Evolutionary conservation across 2,113 vertebrate genomes (phyloP).

Genomic region (Anoplopoma fimbria): DNA sequence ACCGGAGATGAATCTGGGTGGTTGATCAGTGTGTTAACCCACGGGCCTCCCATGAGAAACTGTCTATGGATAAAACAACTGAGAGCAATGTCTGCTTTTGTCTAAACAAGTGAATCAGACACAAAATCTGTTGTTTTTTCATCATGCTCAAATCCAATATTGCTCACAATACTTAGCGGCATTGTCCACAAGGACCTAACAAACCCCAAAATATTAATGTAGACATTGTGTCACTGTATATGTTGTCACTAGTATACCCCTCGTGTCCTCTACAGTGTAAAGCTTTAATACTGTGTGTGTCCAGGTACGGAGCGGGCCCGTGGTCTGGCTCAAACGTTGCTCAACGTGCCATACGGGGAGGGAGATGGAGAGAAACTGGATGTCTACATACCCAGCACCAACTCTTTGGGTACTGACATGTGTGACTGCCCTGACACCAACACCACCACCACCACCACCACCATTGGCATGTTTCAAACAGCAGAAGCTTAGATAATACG

Average conservation of each 20-base stretch:
- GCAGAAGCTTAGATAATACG: not conserved
- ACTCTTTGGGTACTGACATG: slow-evolving; percentile 77
- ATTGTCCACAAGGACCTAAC: not conserved
- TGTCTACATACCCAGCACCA: slow-evolving; percentile 86
- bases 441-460: not conserved
- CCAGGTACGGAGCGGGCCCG: slow-evolving; percentile 87
- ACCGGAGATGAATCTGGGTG: not conserved
- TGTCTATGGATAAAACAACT: not conserved
- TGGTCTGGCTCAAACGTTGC: slow-evolving; percentile 69
- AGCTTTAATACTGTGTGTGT: slow-evolving; percentile 24
- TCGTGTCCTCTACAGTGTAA: not conserved
- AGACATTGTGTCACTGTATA: no score
- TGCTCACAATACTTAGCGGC: not conserved
- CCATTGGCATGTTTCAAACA: no score
- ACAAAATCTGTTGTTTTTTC: not conserved
- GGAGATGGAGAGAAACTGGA: slow-evolving; percentile 88
- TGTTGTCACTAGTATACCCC: not conserved
- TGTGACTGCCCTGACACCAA: not conserved
- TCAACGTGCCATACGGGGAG: slow-evolving; percentile 88
- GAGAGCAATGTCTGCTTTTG: not conserved
- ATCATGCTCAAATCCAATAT: not conserved
- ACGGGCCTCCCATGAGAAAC: not conserved
- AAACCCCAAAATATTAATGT: not conserved
- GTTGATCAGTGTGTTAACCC: not conserved
- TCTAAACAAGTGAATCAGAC: not conserved